Evolutionary conservation across 2,888 invertebrate species (phyloP).

Genomic region (Amphiduros pacificus): DNA sequence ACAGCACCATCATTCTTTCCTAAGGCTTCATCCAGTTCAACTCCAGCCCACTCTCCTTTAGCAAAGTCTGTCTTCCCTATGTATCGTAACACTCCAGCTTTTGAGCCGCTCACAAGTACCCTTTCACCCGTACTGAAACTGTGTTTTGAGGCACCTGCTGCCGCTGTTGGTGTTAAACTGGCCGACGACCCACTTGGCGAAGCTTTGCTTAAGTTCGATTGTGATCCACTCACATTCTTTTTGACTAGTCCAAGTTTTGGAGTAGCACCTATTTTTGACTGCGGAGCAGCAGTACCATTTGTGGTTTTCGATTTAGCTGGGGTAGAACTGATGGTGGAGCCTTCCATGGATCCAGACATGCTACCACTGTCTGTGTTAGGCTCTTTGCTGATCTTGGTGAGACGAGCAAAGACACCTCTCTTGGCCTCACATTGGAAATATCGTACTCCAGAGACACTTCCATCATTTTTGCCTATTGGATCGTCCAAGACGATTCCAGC

Average conservation of each 20-base stretch:
- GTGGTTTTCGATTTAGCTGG: neutral
- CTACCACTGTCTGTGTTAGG: neutral
- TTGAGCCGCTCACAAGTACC: conserved; percentile 62
- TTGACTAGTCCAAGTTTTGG: neutral
- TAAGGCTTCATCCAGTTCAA: conserved; percentile 88
- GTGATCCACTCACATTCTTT: conserved; percentile 7
- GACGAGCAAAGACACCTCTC: conserved; percentile 59
- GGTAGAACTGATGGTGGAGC: neutral
- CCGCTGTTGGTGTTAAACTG: conserved; percentile 7
- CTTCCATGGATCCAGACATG: neutral
- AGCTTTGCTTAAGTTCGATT: conserved; percentile 2
- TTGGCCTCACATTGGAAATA: conserved; percentile 60
- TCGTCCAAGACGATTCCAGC: conserved; percentile 58
- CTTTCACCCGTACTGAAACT: conserved; percentile 48
- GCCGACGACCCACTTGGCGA: conserved; percentile 8
- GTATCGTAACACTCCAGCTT: conserved; percentile 82
- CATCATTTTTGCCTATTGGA: conserved; percentile 59
- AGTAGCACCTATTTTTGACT: neutral
- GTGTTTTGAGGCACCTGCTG: neutral
- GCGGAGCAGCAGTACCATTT: neutral
- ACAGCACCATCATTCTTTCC: conserved; percentile 89
- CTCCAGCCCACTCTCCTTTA: conserved; percentile 91
- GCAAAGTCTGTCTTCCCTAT: conserved; percentile 90
- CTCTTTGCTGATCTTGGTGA: conserved; percentile 71
- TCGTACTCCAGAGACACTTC: conserved; percentile 55